These are phyloP conservation scores for Papilio glaucus DNA, from an alignment of 1,140 invertebrate species.

Conservation along the genomic window DNA sequence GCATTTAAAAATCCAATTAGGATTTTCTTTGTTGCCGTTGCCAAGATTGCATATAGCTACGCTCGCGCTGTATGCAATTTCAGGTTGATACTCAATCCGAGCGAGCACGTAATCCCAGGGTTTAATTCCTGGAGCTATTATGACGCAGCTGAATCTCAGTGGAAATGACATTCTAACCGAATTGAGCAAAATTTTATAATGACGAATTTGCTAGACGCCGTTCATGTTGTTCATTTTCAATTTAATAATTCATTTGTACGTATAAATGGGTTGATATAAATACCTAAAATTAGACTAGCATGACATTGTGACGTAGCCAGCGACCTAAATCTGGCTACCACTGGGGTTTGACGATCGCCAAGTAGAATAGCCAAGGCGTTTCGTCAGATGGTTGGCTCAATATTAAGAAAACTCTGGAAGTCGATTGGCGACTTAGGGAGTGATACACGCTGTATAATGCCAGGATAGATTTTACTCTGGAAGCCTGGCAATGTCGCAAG, in stretches of 20 bases:
- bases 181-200: not conserved
- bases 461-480: too few species aligned
- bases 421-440: too few species aligned
- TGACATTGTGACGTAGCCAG: too few species aligned
- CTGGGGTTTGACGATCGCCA: too few species aligned
- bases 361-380: too few species aligned
- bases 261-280: too few species aligned
- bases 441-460: too few species aligned
- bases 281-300: too few species aligned
- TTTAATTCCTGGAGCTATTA: conserved; percentile 4
- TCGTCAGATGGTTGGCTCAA: too few species aligned
- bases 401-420: too few species aligned
- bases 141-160: not conserved
- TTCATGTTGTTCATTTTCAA: not conserved
- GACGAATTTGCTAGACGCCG: not conserved
- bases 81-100: not conserved
- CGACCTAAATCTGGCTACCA: too few species aligned
- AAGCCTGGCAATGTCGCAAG: too few species aligned
- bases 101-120: not conserved
- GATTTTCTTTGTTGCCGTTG: not conserved
- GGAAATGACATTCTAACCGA: not conserved
- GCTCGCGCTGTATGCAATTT: not conserved
- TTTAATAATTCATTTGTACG: not conserved
- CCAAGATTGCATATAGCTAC: not conserved
- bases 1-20: conserved; percentile 15